Conservation (phyloP, 2,113 vertebrate genomes). For the Halcyon malimbica region DNA sequence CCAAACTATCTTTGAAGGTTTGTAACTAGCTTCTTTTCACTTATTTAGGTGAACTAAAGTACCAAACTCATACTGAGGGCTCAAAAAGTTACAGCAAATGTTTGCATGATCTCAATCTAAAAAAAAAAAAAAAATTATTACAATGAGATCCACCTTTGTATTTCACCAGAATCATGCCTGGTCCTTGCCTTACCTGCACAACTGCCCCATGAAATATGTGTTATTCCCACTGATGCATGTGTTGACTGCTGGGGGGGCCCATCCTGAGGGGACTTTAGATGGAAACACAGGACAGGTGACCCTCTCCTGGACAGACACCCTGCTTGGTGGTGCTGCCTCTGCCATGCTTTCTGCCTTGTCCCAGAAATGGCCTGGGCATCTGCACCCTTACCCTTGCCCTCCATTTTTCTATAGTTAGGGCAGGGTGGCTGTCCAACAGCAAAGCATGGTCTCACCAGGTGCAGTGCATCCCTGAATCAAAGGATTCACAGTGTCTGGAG, state of each 20-base stretch:
- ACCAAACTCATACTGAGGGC: neutral
- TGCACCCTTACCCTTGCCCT: neutral
- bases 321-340: neutral
- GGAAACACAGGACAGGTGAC: neutral
- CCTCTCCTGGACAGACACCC: neutral
- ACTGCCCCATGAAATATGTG: neutral
- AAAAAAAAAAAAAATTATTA: neutral
- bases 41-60: neutral
- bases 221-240: neutral
- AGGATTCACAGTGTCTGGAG: neutral
- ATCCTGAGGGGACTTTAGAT: neutral
- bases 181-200: neutral
- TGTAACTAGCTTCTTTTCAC: neutral
- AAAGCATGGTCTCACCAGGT: neutral
- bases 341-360: neutral
- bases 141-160: neutral
- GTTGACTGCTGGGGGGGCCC: neutral
- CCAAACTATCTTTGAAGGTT: neutral
- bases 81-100: neutral
- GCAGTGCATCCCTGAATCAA: neutral
- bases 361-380: neutral
- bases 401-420: neutral
- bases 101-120: neutral
- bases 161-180: neutral
- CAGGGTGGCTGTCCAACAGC: neutral